Evolutionary conservation across 2,797 vertebrate genomes (phyloP), one percentile per base, ranked within the genome.

Genomic region (Nannoperca obscura): DNA sequence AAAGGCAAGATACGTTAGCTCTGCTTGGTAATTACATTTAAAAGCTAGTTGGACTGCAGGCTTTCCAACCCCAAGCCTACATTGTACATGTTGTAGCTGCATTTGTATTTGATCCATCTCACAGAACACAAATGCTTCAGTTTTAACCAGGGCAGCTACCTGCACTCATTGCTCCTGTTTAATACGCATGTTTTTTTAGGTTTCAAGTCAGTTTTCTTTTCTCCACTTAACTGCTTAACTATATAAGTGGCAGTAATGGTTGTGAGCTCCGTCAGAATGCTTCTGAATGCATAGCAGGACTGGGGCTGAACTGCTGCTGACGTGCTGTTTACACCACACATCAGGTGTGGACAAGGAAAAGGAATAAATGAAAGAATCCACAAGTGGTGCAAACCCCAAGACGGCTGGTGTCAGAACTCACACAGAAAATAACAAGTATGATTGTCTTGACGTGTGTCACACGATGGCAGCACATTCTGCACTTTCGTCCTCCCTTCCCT

Each of bases 351-450:
- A 44, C 14, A 5, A 30, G 2, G 9, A 46, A 19, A 2, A 10
- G 4, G 19, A 65, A 50, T 68, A 55, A 24, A 69, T 13, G 15
- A 42, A 15, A 38, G 44, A 61, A 74, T n/a, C 24, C 20, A 42
- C 22, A 44, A 24, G 32, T 32, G 42, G 36, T 9, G 13, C 46
- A 27, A 40, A 42, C 36, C 22, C 3, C 4, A 30, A 2, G 19
- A 19, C 58, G 15, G 46, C 50, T 9, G 40, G 12, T 34, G 54
- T 79, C 64, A 57, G 55, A 36, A 65, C 17, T 38, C 36, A 38
- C 36, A 38, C 42, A 14, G 38, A 24, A 80, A 69, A 78, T 52
- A 82, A 80, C 47, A 32, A 72, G 70, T 53, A 3, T 2, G 9
- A 30, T 20, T 52, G 54, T 62, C 22, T 27, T 42, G 58, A 38